Evolutionary conservation across 2,113 vertebrate species (phyloP), one percentile per base, ranked within the genome.

Genomic region (Hippocampus mohnikei): DNA sequence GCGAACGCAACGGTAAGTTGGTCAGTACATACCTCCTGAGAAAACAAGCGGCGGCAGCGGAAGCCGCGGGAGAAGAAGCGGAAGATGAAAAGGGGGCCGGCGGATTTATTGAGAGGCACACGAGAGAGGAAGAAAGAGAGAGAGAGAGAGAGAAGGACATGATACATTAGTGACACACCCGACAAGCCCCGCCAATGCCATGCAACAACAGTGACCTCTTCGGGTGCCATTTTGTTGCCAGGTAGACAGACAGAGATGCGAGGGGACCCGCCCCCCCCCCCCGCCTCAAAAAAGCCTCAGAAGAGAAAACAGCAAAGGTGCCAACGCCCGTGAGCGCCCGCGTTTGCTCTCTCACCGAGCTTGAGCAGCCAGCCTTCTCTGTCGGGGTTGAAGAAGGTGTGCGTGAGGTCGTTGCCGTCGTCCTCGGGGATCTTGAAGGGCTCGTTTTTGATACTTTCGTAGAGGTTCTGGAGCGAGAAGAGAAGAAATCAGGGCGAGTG

Each of bases 371-470:
- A 96, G 84, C 95, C 95, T 86, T 96, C 95, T 72, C 95, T 88
- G 83, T 96, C 95, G 0, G 95, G 95, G 88, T 96, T 96, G 82
- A 96, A 96, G 89, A 96, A 96, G 42, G 95, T 96, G 88, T 96
- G 94, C 0, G 95, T 96, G 82, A 96, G 89, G 82, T 96, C 95
- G 1, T 96, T 96, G 21, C 96, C 96, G 3, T 98, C 95, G 0
- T 99, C 97, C 83, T 98, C 95, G 0, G 97, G 97, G 79, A 96
- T 96, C 87, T 96, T 96, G 81, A 96, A 96, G 5, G 95, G 95
- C 87, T 96, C 95, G 0, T 95, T 96, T 74, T 95, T 95, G 81
- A 96, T 96, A 83, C 95, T 96, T 70, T 96, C 95, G 1, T 96
- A 96, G 21, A 96, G 92, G 84, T 95, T 96, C 95, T 96, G 60